Evolutionary conservation across 2,113 vertebrate genomes (phyloP).

Genomic region (Coregonus clupeaformis): DNA sequence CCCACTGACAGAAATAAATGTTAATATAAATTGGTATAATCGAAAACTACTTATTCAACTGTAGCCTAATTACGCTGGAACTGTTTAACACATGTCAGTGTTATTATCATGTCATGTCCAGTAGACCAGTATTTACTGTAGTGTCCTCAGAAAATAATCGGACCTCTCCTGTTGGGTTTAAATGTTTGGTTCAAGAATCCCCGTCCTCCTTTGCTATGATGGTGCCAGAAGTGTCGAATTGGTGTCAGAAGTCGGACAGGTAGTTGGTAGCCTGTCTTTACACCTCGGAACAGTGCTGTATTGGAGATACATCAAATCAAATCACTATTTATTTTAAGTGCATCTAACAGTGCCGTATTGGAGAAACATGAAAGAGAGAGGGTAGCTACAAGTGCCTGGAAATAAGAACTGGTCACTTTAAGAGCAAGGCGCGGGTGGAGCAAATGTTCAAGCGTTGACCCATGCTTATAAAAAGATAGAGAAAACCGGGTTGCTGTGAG

Average conservation of each 20-base stretch:
- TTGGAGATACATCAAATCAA: background rate
- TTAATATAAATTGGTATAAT: background rate
- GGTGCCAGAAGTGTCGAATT: background rate
- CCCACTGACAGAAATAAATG: too few relatives aligned
- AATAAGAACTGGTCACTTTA: conserved; percentile 37
- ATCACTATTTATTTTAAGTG: too few relatives aligned
- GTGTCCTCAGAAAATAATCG: background rate
- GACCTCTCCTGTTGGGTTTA: background rate
- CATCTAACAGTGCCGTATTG: too few relatives aligned
- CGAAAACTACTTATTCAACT: background rate
- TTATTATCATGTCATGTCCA: too few relatives aligned
- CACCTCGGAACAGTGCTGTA: background rate
- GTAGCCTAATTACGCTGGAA: too few relatives aligned
- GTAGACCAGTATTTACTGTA: too few relatives aligned
- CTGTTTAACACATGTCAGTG: too few relatives aligned
- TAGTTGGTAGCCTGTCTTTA: too few relatives aligned
- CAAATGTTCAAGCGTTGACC: conserved; percentile 10
- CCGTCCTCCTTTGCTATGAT: too few relatives aligned
- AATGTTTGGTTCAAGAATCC: background rate
- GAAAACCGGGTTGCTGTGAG: conserved; percentile 59
- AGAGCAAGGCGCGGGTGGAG: conserved; percentile 52
- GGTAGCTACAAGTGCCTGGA: background rate
- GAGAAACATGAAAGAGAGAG: background rate
- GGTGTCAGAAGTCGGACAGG: background rate
- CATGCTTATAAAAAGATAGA: conserved; percentile 50